Evolutionary conservation across 2,113 vertebrate genomes (phyloP).

Genomic region (Charadrius vociferus): DNA sequence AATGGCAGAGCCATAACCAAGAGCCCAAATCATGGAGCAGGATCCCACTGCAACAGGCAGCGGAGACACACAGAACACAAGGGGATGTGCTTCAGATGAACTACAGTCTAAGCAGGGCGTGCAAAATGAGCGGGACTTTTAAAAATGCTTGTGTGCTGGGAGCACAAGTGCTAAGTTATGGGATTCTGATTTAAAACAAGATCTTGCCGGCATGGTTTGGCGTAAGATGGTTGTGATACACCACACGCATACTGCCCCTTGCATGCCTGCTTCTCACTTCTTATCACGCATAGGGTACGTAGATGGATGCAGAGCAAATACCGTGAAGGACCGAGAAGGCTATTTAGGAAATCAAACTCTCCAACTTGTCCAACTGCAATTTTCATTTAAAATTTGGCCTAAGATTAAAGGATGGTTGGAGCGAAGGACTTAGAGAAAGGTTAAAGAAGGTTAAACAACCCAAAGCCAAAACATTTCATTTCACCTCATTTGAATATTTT

Average conservation of each 20-base stretch:
- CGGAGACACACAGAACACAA: fast-evolving
- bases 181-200: neutral
- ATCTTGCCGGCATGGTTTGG: neutral
- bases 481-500: neutral
- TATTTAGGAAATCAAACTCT: neutral
- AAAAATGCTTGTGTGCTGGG: neutral
- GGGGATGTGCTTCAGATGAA: fast-evolving
- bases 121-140: neutral
- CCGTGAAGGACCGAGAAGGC: neutral
- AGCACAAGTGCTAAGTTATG: neutral
- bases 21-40: neutral
- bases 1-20: neutral
- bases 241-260: no score
- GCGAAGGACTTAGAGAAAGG: neutral
- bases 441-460: neutral
- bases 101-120: neutral
- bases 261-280: neutral
- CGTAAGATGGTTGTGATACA: fast-evolving
- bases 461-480: neutral
- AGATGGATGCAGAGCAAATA: neutral
- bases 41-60: neutral
- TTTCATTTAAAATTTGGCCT: neutral
- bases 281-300: fast-evolving
- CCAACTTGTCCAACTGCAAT: neutral
- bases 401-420: neutral